Evolutionary conservation across 1,140 invertebrate species (phyloP), one percentile per base, ranked within the genome.

Genomic region (Hylaeus volcanicus): DNA sequence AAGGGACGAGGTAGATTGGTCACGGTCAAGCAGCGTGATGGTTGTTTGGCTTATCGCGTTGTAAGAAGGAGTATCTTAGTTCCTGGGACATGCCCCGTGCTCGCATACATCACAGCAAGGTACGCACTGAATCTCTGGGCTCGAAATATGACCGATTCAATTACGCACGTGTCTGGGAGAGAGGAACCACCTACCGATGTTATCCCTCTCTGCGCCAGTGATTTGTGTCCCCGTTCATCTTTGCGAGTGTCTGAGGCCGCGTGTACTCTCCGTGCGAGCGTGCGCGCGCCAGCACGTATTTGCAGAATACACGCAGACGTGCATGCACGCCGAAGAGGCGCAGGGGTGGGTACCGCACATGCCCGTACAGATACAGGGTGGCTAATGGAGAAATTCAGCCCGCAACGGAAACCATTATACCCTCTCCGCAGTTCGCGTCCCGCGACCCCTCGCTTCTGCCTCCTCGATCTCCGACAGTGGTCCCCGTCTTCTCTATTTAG

Each of bases 321-420:
- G 71, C 43, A 63, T 56, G 14, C 69, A 76, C 41, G 60, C 56
- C 51, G 45, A 48, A 5, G 45, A 48, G 68, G 14, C 26, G 26
- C 26, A 26, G 37, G 55, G 60, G 43, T 14, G 8, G 51, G 56
- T 43, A 37, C 14, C 45, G 74, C 39, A 56, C 51, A 64, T 39
- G 71, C 45, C 70, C 68, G 74, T 66, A 65, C 80, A 75, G 85
- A 87, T 83, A 84, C 78, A 74, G 77, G 75, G 39, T 53, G 77
- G 73, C 79, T 89, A 89, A 89, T 89, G 83, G 88, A 89, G 88
- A 87, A 89, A 89, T 88, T 86, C 83, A 88, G 83, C 70, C 79
- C 81, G 84, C 84, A 84, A 87, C 85, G 83, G 83, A 88, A 87
- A 89, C 78, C 76, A 86, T 87, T 87, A 83, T 83, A 68, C 74